These are phyloP conservation scores for Aromia moschata DNA, from an alignment of 2,888 invertebrate genomes.

Conservation along the genomic window DNA sequence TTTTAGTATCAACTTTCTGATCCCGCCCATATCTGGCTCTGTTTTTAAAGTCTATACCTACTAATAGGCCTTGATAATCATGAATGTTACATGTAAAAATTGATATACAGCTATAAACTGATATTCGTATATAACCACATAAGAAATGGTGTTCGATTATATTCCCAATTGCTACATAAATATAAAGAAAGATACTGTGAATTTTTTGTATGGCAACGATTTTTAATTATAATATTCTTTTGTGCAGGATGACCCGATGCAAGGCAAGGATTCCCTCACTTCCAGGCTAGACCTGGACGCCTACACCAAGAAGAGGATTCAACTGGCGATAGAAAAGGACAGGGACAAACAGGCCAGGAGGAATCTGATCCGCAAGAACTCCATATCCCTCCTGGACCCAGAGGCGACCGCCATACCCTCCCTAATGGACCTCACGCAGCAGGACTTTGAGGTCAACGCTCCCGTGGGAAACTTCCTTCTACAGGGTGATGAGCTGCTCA, in stretches of 20 bases:
- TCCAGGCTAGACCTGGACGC: conserved; percentile 15
- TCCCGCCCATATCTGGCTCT: no score
- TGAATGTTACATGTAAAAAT: no score
- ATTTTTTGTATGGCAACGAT: no score
- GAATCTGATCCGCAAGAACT: conserved; percentile 56
- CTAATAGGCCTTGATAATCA: no score
- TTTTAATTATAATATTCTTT: no score
- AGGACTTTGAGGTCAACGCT: conserved; percentile 67
- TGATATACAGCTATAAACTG: no score
- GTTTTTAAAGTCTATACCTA: no score
- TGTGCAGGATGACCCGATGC: conserved; percentile 35
- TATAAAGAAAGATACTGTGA: no score
- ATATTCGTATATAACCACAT: no score
- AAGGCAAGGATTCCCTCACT: background rate
- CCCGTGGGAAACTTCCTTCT: conserved; percentile 62
- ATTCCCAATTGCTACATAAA: no score
- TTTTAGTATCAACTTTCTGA: no score
- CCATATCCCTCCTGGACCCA: conserved; percentile 61
- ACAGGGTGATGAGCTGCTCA: conserved; percentile 65
- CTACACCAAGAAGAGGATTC: conserved; percentile 35
- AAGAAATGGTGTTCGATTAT: no score
- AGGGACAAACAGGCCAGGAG: conserved; percentile 37
- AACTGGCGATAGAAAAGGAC: conserved; percentile 29
- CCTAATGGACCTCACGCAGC: conserved; percentile 64
- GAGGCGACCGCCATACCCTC: conserved; percentile 61